phyloP scores from a whole-genome alignment of 1,140 invertebrate species.

The Drosophila ananassae region DNA sequence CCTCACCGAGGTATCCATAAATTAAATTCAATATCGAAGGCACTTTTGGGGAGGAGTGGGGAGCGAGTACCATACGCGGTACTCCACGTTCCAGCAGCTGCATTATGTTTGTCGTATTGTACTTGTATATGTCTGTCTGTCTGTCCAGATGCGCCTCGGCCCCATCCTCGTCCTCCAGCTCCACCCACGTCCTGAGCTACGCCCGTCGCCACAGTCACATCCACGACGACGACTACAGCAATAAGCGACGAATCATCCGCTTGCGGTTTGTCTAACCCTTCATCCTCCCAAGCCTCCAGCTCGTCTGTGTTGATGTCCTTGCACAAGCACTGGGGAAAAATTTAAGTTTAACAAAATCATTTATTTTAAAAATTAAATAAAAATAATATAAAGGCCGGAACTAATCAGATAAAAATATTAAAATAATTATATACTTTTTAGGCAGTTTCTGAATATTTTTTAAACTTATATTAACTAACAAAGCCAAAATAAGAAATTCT shows the following conservation, averaged over 20 bases:
- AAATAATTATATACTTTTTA: too few species aligned
- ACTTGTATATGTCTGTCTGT: slow-evolving; percentile 29
- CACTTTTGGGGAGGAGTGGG: background rate
- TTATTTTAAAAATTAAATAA: background rate
- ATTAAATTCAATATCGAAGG: slow-evolving; percentile 28
- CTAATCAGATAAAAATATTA: too few species aligned
- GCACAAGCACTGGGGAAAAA: slow-evolving; percentile 2
- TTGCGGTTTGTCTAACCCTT: slow-evolving; percentile 65
- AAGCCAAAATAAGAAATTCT: too few species aligned
- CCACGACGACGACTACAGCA: slow-evolving; percentile 56
- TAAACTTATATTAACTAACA: too few species aligned
- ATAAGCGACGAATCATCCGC: slow-evolving; percentile 64
- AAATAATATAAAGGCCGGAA: too few species aligned
- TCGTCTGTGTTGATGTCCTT: slow-evolving; percentile 21
- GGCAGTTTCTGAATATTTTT: too few species aligned
- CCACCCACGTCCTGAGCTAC: slow-evolving; percentile 71
- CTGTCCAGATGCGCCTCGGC: slow-evolving; percentile 64
- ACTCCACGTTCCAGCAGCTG: background rate
- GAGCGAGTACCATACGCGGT: background rate
- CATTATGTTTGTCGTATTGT: slow-evolving; percentile 35
- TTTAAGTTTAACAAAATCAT: background rate
- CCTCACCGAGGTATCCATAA: slow-evolving; percentile 4
- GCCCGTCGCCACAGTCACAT: slow-evolving; percentile 73
- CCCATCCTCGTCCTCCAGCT: slow-evolving; percentile 56
- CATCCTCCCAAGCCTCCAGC: slow-evolving; percentile 8